These are phyloP conservation scores for Sorex araneus DNA, from an alignment of 2,113 vertebrate species.

Conservation along the genomic window DNA sequence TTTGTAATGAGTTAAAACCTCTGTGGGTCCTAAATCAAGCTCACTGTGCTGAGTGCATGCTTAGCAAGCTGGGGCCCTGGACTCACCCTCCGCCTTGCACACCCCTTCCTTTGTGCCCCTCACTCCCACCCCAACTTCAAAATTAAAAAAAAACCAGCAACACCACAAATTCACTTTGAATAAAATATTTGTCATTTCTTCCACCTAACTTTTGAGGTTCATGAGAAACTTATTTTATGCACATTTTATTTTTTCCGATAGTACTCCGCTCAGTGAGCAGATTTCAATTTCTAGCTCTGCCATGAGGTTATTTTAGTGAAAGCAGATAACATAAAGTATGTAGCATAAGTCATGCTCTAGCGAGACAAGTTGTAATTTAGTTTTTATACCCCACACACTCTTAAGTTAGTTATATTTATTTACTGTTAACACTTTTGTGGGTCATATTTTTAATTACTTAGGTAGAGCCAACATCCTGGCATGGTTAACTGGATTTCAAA, in stretches of 20 bases:
- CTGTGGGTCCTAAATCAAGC: too few relatives aligned
- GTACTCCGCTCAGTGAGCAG: not conserved
- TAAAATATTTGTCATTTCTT: not conserved
- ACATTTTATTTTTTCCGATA: not conserved
- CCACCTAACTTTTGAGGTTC: not conserved
- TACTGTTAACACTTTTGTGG: not conserved
- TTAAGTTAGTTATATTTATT: not conserved
- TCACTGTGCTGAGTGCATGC: too few relatives aligned
- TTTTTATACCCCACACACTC: not conserved
- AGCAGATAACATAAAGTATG: too few relatives aligned
- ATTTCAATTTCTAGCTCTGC: not conserved
- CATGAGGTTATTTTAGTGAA: not conserved
- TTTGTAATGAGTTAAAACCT: too few relatives aligned
- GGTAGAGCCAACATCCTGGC: not conserved
- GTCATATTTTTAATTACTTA: not conserved
- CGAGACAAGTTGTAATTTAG: not conserved
- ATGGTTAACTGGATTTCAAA: not conserved
- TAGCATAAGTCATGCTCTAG: too few relatives aligned
- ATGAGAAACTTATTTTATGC: not conserved
- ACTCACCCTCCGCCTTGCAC: too few relatives aligned
- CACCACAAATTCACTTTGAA: not conserved
- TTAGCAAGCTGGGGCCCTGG: too few relatives aligned
- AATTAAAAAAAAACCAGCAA: too few relatives aligned
- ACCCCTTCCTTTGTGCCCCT: too few relatives aligned
- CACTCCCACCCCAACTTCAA: too few relatives aligned